phyloP scores from a whole-genome alignment of 2,797 vertebrate species.

The Coccyzus lansbergi region DNA sequence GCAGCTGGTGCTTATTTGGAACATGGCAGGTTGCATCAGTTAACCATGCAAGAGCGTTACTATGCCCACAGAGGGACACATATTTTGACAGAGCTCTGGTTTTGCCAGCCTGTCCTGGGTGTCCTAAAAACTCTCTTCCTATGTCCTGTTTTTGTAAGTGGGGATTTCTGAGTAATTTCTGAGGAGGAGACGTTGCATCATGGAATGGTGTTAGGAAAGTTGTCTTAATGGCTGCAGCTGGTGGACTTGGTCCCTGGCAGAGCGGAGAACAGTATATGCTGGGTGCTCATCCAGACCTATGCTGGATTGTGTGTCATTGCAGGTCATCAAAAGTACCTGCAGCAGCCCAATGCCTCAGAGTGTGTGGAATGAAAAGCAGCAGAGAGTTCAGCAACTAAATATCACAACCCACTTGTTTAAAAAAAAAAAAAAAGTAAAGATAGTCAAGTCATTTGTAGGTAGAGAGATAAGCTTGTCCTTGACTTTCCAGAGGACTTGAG shows the following conservation, averaged over 20 bases:
- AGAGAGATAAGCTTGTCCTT: slow-evolving; percentile 15
- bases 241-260: neutral
- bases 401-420: neutral
- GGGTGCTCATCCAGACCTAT: neutral
- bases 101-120: slow-evolving; percentile 51
- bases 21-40: neutral
- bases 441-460: neutral
- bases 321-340: neutral
- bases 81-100: slow-evolving; percentile 33
- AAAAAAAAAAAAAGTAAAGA: neutral
- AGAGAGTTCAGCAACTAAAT: neutral
- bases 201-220: slow-evolving; percentile 55
- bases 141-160: slow-evolving; percentile 54
- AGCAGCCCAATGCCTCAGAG: neutral
- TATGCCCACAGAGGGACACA: slow-evolving; percentile 15
- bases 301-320: neutral
- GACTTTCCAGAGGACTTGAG: neutral
- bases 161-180: slow-evolving; percentile 70
- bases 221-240: slow-evolving; percentile 52
- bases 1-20: slow-evolving; percentile 44
- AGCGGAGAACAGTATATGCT: rapidly evolving
- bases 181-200: slow-evolving; percentile 66
- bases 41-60: neutral
- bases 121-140: slow-evolving; percentile 47
- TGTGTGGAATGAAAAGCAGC: rapidly evolving